phyloP scores from a whole-genome alignment of 2,797 vertebrate species.

The Rallus crepitans region DNA sequence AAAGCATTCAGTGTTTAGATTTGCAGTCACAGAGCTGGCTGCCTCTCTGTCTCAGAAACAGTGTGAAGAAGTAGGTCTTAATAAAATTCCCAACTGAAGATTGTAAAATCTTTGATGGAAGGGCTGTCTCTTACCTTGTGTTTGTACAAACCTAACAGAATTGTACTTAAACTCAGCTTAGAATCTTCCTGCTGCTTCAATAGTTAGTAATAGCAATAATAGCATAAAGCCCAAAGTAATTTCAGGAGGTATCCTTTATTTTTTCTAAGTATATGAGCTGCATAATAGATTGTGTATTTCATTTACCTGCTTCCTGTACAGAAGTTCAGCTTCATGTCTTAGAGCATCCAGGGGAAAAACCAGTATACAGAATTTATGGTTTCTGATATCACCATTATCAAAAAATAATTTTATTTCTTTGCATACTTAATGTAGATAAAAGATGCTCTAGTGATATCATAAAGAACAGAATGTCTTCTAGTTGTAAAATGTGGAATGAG shows the following conservation, averaged over 20 bases:
- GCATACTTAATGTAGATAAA: background rate
- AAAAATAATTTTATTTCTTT: background rate
- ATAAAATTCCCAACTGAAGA: background rate
- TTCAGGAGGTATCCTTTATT: background rate
- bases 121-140: background rate
- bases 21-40: constrained; percentile 52
- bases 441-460: background rate
- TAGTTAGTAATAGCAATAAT: background rate
- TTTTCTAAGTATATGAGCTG: background rate
- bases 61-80: constrained; percentile 31
- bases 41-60: constrained; percentile 53
- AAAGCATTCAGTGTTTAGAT: constrained; percentile 56
- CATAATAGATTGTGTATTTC: background rate
- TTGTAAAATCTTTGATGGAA: background rate
- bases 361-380: background rate
- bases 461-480: background rate
- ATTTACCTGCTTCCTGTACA: background rate
- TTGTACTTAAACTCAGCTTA: background rate
- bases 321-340: background rate
- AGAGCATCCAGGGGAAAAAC: background rate
- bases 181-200: background rate
- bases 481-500: background rate
- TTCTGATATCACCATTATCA: background rate
- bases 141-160: background rate
- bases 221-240: background rate